Evolutionary conservation across 2,113 vertebrate species (phyloP), one percentile per base, ranked within the genome.

Genomic region (Charadrius vociferus): DNA sequence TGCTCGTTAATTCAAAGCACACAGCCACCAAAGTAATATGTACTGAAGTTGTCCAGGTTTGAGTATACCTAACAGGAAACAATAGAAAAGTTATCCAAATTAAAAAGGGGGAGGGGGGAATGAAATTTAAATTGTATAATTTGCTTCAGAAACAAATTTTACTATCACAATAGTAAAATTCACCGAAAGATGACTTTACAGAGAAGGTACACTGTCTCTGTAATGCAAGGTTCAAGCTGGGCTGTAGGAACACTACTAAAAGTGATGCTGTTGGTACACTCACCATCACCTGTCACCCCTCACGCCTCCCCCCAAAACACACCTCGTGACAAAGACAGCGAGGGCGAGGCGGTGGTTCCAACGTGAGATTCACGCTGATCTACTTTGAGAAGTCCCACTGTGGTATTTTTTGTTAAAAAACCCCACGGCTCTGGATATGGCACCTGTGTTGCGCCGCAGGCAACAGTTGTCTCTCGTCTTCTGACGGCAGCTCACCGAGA

Each of bases 11-110:
- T 24, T 55, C 53, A 26, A 41, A 77, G 71, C 49, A 87, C 1
- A 8, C 15, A 55, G 32, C 13, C 22, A 52, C 16, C 4, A 1
- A 30, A 49, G 29, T 0, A 63, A 29, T 27, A 34, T 14, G 86
- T 65, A 43, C 14, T 53, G 1, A 55, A 50, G 32, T 45, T 45
- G 45, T 45, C 45, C 45, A 19, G 45, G 18, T 45, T 45, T 19
- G 45, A 18, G 17, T 2, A 19, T 0, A 15, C 9, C n/a, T 20
- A 49, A 11, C 13, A 29, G n/a, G 2, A 67, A 29, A 36, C 6
- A 10, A n/a, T 0, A 39, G 29, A 58, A 34, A 43, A 67, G 32
- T 15, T 19, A 56, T 4, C 32, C 39, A 37, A 20, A 53, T 23
- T 5, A 3, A 58, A 39, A 56, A 50, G 39, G 39, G 39, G 39